Evolutionary conservation across 1,140 invertebrate genomes (phyloP).

Genomic region (Camponotus pennsylvanicus): DNA sequence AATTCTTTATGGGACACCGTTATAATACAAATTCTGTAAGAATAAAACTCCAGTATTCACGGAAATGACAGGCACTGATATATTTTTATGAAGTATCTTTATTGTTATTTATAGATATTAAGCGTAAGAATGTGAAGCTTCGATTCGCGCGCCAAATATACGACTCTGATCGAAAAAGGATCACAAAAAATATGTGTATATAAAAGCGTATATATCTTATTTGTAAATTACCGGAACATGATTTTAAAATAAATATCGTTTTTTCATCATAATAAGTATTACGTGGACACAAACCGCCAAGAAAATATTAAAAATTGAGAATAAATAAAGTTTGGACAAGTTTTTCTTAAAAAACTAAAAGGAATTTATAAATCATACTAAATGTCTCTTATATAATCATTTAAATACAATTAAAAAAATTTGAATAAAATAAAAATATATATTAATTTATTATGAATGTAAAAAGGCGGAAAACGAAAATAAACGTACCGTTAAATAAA

Average conservation of each 20-base stretch:
- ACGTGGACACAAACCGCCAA: background rate
- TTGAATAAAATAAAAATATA: background rate
- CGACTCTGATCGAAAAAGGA: background rate
- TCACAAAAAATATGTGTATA: background rate
- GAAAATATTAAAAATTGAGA: slow-evolving; percentile 13
- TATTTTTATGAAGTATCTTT: slow-evolving; percentile 70
- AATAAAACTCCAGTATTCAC: slow-evolving; percentile 51
- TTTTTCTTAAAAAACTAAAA: background rate
- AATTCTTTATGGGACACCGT: background rate
- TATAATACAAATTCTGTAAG: slow-evolving; percentile 35
- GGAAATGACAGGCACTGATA: slow-evolving; percentile 53
- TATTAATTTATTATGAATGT: background rate
- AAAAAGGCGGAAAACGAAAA: slow-evolving; percentile 10
- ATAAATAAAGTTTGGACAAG: background rate
- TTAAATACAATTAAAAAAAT: background rate
- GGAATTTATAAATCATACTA: background rate
- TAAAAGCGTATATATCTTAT: background rate
- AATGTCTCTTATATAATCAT: background rate
- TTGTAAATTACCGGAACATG: background rate
- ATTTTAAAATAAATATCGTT: slow-evolving; percentile 23
- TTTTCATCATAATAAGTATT: background rate
- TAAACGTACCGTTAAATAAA: background rate
- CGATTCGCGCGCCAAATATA: background rate
- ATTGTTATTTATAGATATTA: slow-evolving; percentile 49
- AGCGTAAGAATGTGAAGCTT: slow-evolving; percentile 23